Evolutionary conservation across 2,888 invertebrate genomes (phyloP).

Genomic region (Melipona beecheii): DNA sequence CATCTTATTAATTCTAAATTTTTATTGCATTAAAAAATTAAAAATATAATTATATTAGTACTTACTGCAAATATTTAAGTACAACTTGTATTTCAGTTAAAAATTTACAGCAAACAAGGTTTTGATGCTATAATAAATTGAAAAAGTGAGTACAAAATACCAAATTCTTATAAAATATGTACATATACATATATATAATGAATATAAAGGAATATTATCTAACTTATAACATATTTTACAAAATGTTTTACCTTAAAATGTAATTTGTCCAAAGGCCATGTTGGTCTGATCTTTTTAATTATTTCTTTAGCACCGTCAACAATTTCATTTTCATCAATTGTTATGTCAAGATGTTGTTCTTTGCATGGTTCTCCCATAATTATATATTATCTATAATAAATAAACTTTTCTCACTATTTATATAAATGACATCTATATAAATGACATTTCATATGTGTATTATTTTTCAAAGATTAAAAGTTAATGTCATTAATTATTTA

Average conservation of each 20-base stretch:
- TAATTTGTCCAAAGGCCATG: constrained; percentile 88
- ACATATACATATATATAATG: background rate
- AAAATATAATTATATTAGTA: background rate
- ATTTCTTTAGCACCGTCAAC: constrained; percentile 88
- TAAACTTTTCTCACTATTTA: background rate
- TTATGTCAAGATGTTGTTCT: constrained; percentile 86
- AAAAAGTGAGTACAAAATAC: constrained; percentile 1
- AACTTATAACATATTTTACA: constrained; percentile 15
- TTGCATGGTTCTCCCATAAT: constrained; percentile 64
- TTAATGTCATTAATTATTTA: background rate
- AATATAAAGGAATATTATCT: background rate
- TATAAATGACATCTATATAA: background rate
- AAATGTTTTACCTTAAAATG: constrained; percentile 88
- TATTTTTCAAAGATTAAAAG: background rate
- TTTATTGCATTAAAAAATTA: background rate
- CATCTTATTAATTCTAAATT: background rate
- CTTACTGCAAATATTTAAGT: constrained; percentile 15
- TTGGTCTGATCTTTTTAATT: constrained; percentile 88
- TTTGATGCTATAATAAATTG: constrained; percentile 10
- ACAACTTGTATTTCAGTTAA: constrained; percentile 1
- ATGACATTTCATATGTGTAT: background rate
- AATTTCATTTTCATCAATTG: constrained; percentile 88
- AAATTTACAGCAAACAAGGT: constrained; percentile 4
- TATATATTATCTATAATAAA: constrained; percentile 28
- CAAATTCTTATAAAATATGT: constrained; percentile 4